Evolutionary conservation across 2,113 vertebrate genomes (phyloP), one percentile per base, ranked within the genome.

Genomic region (Acrocephalus arundinaceus): DNA sequence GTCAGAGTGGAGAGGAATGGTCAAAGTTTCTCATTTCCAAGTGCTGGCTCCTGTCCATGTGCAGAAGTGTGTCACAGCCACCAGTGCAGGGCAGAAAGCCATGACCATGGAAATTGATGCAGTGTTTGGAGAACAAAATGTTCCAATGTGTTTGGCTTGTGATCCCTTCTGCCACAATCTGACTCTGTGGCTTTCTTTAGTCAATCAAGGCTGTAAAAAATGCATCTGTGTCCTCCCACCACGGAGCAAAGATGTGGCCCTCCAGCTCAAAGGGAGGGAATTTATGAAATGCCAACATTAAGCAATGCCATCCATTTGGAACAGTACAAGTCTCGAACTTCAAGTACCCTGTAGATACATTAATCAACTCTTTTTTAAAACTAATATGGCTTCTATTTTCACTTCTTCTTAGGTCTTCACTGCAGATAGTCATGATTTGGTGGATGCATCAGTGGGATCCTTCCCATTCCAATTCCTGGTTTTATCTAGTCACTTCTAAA

Each of bases 271-370:
- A 70, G 51, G 37, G 82, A 83, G 46, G 43, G 43, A 58, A 39
- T 83, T 94, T 62, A 62, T 83, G 82, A 89, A 87, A 96, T 35
- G 21, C 75, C 78, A 51, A 15, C 33, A 46, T 91, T 94, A 90
- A 91, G 85, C 87, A 94, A 93, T 70, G 67, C 18, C 59, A 46
- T 55, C 59, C 15, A 7, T 55, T 79, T 91, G 72, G 59, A 88
- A 59, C 7, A 6, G 2, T 39, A 46, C 22, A 46, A 79, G 51
- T 10, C 21, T 74, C 90, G 74, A 91, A 70, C 33, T 93, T 87
- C 58, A 79, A 83, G 33, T 62, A 49, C 43, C 22, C 49, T 78
- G 74, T 49, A 83, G 54, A 43, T 77, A 13, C 2, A 66, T 80
- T 86, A 86, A 80, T 74, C 55, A 45, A 16, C 30, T 81, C 33